These are phyloP conservation scores for Drosophila gunungcola DNA, from an alignment of 1,140 invertebrate genomes.

Conservation along the genomic window DNA sequence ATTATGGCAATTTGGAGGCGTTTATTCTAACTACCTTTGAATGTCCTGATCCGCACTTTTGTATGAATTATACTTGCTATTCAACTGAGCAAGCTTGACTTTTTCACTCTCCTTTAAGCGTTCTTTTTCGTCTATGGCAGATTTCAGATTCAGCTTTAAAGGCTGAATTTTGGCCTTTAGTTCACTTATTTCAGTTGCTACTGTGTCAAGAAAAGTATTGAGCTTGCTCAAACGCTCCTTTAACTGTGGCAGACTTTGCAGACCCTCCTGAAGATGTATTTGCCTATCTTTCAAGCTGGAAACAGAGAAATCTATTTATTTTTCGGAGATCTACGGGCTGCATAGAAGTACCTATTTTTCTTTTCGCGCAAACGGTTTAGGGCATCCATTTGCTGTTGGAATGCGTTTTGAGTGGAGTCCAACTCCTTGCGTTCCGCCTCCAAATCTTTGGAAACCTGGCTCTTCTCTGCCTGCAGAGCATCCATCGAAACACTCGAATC, in stretches of 20 bases:
- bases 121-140: slow-evolving; percentile 83
- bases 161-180: slow-evolving; percentile 82
- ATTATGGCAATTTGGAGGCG: background rate
- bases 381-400: slow-evolving; percentile 84
- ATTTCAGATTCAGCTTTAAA: slow-evolving; percentile 84
- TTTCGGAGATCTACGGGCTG: background rate
- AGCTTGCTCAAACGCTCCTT: slow-evolving; percentile 66
- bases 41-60: slow-evolving; percentile 82
- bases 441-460: slow-evolving; percentile 61
- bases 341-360: slow-evolving; percentile 37
- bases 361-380: slow-evolving; percentile 70
- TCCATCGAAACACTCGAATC: slow-evolving; percentile 67
- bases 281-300: slow-evolving; percentile 70
- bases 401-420: slow-evolving; percentile 86
- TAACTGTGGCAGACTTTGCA: slow-evolving; percentile 82
- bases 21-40: slow-evolving; percentile 46
- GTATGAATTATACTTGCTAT: slow-evolving; percentile 79
- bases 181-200: slow-evolving; percentile 80
- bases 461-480: slow-evolving; percentile 73
- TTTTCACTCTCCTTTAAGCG: slow-evolving; percentile 84
- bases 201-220: slow-evolving; percentile 75
- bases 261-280: slow-evolving; percentile 79
- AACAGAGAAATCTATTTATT: background rate
- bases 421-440: slow-evolving; percentile 65
- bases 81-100: slow-evolving; percentile 63